A percentile compares a stretch with the other conserved stretches of the same genome.
Conservation (phyloP, 2,888 invertebrate species). For the Ashinkailepas kermadecensis region DNA sequence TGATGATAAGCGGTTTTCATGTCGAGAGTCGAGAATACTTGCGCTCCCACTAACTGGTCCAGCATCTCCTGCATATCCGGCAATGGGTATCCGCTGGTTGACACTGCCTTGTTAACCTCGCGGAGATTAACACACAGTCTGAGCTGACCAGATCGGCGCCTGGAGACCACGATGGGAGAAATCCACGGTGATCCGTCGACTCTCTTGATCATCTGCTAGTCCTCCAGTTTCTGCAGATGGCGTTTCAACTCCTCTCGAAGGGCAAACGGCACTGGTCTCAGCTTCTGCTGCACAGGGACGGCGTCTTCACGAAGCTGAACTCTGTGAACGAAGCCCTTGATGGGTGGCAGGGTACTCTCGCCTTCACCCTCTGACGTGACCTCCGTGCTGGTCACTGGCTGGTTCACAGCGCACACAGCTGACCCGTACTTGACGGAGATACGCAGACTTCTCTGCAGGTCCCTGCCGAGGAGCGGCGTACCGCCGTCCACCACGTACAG, state of each 20-base stretch:
- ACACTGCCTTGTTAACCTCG: neutral
- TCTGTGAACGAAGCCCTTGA: neutral
- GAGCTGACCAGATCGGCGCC: neutral
- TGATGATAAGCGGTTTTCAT: neutral
- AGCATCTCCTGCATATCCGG: neutral
- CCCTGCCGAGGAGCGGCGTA: neutral
- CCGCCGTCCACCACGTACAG: too few species aligned
- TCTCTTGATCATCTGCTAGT: neutral
- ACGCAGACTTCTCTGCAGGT: neutral
- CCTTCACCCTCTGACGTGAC: neutral
- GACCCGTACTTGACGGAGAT: neutral
- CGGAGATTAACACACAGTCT: neutral
- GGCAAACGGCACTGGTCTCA: neutral
- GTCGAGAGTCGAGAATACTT: neutral
- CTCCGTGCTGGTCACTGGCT: neutral
- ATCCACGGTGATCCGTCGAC: neutral
- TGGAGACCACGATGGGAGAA: neutral
- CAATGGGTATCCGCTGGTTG: neutral
- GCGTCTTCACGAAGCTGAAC: neutral
- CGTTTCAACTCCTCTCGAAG: neutral
- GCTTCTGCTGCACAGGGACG: neutral
- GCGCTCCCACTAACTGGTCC: neutral
- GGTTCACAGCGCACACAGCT: neutral
- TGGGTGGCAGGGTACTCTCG: neutral
- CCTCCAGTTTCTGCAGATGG: neutral